Base-by-base conservation (phyloP, 2,888 invertebrate species). In the Chironomus tentans region DNA sequence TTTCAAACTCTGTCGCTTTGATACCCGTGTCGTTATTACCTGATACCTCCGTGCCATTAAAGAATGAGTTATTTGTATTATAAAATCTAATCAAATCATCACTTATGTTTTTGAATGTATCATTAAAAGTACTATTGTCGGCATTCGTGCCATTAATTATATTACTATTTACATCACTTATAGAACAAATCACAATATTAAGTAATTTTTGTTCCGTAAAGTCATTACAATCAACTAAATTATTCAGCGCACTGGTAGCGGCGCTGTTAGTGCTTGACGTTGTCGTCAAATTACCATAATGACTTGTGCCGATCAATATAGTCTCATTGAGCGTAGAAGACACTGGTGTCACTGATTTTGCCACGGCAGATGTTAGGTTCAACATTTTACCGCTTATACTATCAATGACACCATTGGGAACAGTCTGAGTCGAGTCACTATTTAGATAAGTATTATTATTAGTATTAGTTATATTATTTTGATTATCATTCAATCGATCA, bases 1-100 rank as follows among this genome's bases (percentile, higher is more conserved):
- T 77, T 56, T 81, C 81, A 18, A 78, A 50, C 22, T 78, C 28
- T 68, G 68, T 69, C 38, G 74, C 18, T 18, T 56, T 76, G 76
- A 18, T 47, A 76, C 47, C 68, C 50, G 68, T 68, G 24, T 22
- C 24, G 48, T 48, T 48, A 56, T 74, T 74, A 74, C 74, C 74
- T 74, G 74, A 47, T 68, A 74, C 38, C 76, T 76, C 70, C 22
- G 22, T 15, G 21, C 50, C 76, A 47, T 62, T 68, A 56, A 28
- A 61, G 50, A 24, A 62, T n/a, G 74, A 68, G 21, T 22, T 61
- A 15, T 69, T 76, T 28, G 28, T 38, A 69, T 76, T 69, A 61
- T 76, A 76, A 38, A 76, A 56, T 69, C 69, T 76, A 56, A 50
- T 76, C 6, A 50, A 18, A 18, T 76, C 69, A 69, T 76, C 76